A percentile compares a stretch with the other conserved stretches of the same genome.
Conservation (phyloP, 2,113 vertebrate genomes). For the Mus pahari region DNA sequence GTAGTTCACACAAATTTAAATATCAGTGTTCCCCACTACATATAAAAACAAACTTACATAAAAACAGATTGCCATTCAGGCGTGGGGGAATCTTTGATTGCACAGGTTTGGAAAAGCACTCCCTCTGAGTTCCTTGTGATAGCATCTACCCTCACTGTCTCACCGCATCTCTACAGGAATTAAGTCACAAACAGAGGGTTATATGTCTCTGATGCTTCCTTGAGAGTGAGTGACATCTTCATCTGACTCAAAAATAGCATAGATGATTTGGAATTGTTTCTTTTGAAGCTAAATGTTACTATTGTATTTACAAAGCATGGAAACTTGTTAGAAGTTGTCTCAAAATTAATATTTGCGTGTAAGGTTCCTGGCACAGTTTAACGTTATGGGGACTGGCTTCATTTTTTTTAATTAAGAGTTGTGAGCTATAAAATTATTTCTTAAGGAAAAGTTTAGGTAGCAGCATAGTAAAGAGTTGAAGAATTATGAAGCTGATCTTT, state of each 20-base stretch:
- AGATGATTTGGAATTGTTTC: slow-evolving; percentile 4
- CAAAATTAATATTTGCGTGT: background rate
- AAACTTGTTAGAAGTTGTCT: background rate
- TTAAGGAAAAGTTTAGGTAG: slow-evolving; percentile 43
- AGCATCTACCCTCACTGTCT: slow-evolving; percentile 18
- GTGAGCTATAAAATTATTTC: background rate
- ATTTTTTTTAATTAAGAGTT: background rate
- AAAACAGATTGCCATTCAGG: slow-evolving; percentile 60
- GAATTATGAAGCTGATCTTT: slow-evolving; percentile 10
- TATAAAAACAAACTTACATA: slow-evolving; percentile 76
- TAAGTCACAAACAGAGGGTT: slow-evolving; percentile 28
- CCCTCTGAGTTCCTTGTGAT: slow-evolving; percentile 27
- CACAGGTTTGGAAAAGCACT: slow-evolving; percentile 52
- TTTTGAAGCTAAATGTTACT: slow-evolving; percentile 34
- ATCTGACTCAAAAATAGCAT: background rate
- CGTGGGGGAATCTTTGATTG: slow-evolving; percentile 55
- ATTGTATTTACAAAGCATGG: background rate
- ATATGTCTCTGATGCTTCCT: slow-evolving; percentile 16
- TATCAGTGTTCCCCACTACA: slow-evolving; percentile 61
- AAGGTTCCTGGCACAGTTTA: background rate
- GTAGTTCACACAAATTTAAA: slow-evolving; percentile 76
- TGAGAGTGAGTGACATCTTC: background rate
- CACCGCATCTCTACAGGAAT: slow-evolving; percentile 1
- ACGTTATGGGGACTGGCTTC: background rate
- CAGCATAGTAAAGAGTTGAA: background rate